Base-by-base conservation (phyloP, 2,113 vertebrate species). In the Furnarius figulus region DNA sequence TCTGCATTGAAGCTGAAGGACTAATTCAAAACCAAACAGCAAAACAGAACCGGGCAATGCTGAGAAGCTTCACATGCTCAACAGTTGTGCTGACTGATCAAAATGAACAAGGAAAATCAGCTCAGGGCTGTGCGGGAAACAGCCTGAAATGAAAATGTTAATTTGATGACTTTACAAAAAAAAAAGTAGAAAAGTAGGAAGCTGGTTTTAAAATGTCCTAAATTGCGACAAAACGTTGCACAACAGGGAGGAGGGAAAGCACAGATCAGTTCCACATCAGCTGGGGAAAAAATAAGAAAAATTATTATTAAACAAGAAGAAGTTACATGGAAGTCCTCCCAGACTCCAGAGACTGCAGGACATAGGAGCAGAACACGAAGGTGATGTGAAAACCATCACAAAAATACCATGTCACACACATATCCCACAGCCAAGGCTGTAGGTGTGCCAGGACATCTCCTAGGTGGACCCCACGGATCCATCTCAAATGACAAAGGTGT, bases 71-170 rank as follows among this genome's bases (percentile, higher is more conserved):
- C 70, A 44, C 15, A 2, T 11, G 40, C 53, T 47, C 70, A 56
- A 37, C 62, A 58, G 66, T 46, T 58, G 70, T 33, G 77, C 84
- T 91, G 89, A 91, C 46, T 68, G 67, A 81, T 39, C 24, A 87
- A 37, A 75, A 63, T 10, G 27, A 42, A 22, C 39, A 63, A 7
- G 61, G 12, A 85, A 70, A 81, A 68, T 27, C 73, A 52, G 12
- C 44, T 46, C 6, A 0, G 42, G 3, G 8, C 47, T 72, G 53
- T 53, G 67, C 2, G 3, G 76, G 42, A 84, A 92, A 52, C 24
- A 47, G 62, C 22, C 30, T 3, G 2, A 77, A 71, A 47, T 28
- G 16, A 58, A 86, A 76, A 61, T 4, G 23, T 33, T 74, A 91
- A 37, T 79, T 47, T 49, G 67, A 65, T 75, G 76, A 72, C 28